Evolutionary conservation across 2,797 vertebrate genomes (phyloP).

Genomic region (Sebastes hubbsi): DNA sequence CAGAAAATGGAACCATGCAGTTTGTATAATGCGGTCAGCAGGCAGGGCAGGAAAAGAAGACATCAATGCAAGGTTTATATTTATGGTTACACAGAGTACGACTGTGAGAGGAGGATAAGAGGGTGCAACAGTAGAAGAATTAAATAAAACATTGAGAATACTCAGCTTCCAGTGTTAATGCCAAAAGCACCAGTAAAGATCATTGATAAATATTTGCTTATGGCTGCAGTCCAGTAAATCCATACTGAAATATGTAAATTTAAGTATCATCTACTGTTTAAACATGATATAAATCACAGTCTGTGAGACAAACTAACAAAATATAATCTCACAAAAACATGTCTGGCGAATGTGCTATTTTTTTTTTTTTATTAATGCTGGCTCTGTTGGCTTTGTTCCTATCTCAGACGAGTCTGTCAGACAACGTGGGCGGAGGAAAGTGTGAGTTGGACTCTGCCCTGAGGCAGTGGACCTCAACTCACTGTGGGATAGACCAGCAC

Average conservation of each 20-base stretch:
- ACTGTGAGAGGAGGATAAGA: slow-evolving; percentile 17
- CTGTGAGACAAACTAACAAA: slow-evolving; percentile 28
- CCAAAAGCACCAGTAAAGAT: slow-evolving; percentile 2
- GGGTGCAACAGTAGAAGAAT: slow-evolving; percentile 1
- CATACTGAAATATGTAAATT: slow-evolving; percentile 1
- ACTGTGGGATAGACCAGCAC: slow-evolving; percentile 46
- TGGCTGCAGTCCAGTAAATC: slow-evolving; percentile 14
- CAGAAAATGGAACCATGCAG: slow-evolving; percentile 70
- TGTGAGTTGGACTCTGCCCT: slow-evolving; percentile 60
- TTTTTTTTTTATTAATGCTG: slow-evolving; percentile 36
- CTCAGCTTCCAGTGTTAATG: slow-evolving; percentile 14
- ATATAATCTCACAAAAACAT: slow-evolving; percentile 31
- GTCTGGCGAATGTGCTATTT: slow-evolving; percentile 13
- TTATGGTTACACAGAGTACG: slow-evolving; percentile 5
- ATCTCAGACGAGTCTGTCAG: slow-evolving; percentile 63
- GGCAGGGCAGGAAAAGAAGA: slow-evolving; percentile 11
- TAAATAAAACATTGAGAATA: not conserved
- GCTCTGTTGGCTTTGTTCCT: slow-evolving; percentile 68
- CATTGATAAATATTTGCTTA: slow-evolving; percentile 2
- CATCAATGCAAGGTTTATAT: slow-evolving; percentile 24
- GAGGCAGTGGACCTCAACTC: slow-evolving; percentile 66
- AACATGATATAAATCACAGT: slow-evolving; percentile 18
- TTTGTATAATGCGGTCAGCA: slow-evolving; percentile 45
- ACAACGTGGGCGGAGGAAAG: slow-evolving; percentile 72
- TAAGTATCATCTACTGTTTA: not conserved